These are phyloP conservation scores for Varroa destructor DNA, from an alignment of 1,140 invertebrate species.

Conservation along the genomic window DNA sequence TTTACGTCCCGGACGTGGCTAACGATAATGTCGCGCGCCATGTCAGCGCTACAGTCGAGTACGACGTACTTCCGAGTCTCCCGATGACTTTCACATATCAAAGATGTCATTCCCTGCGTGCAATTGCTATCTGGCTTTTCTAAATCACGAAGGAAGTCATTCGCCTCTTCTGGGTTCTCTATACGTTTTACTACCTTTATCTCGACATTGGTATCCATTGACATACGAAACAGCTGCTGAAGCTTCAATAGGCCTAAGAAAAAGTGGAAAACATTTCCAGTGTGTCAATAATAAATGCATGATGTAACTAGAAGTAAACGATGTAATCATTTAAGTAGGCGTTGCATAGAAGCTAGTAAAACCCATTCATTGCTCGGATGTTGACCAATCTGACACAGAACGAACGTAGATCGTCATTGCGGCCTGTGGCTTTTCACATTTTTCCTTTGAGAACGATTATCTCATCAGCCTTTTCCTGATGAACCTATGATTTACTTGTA, in stretches of 20 bases:
- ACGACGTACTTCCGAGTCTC: constrained; percentile 68
- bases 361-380: background rate
- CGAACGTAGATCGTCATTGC: too few relatives aligned
- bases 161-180: constrained; percentile 40
- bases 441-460: too few relatives aligned
- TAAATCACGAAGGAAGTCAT: constrained; percentile 34
- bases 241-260: constrained; percentile 65
- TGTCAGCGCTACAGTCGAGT: constrained; percentile 66
- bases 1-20: constrained; percentile 68
- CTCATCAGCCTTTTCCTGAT: too few relatives aligned
- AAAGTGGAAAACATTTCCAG: constrained; percentile 34
- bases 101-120: constrained; percentile 19
- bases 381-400: too few relatives aligned
- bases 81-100: constrained; percentile 29
- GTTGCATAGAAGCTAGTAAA: background rate
- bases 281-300: constrained; percentile 9
- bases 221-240: constrained; percentile 68
- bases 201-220: constrained; percentile 59
- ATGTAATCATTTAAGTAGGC: background rate
- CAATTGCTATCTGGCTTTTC: constrained; percentile 29
- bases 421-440: too few relatives aligned
- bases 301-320: background rate
- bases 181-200: constrained; percentile 50
- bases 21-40: constrained; percentile 70
- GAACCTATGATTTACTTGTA: too few relatives aligned